phyloP scores from a whole-genome alignment of 2,113 vertebrate genomes.

The Psettodes erumei region DNA sequence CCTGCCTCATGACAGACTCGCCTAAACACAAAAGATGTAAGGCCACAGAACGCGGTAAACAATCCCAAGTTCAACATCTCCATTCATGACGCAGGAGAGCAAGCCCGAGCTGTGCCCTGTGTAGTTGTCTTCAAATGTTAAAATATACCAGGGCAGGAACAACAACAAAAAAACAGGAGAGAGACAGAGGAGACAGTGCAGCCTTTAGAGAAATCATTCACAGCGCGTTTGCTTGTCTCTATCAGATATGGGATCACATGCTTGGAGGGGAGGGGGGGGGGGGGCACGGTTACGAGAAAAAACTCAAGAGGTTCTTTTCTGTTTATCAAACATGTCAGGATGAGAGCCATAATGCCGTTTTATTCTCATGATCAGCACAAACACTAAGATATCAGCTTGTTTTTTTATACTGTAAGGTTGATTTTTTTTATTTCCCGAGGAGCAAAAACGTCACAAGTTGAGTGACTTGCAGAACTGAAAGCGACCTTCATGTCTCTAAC shows the following conservation, averaged over 20 bases:
- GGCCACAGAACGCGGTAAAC: background rate
- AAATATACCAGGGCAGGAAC: background rate
- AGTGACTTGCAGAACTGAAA: constrained; percentile 67
- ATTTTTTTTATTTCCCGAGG: constrained; percentile 12
- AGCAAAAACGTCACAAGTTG: constrained; percentile 47
- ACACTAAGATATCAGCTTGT: rapidly evolving
- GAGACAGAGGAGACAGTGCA: background rate
- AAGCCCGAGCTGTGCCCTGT: background rate
- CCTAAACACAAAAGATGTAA: constrained; percentile 1
- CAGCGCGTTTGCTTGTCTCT: constrained; percentile 5
- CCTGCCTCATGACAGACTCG: constrained; percentile 3
- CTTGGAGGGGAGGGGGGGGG: constrained; percentile 2
- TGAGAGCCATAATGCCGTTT: background rate
- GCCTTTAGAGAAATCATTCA: background rate
- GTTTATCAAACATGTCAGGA: constrained; percentile 10
- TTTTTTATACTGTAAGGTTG: background rate
- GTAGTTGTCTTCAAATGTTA: background rate
- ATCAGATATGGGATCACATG: constrained; percentile 75
- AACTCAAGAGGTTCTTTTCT: constrained; percentile 7
- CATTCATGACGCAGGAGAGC: background rate
- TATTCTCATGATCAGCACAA: background rate
- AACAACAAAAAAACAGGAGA: too few species aligned
- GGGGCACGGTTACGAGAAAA: constrained; percentile 37
- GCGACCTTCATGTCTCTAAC: background rate
- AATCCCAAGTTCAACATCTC: background rate